Percentiles rank a stretch among this genome's conserved stretches.
Conservation (phyloP, 2,797 vertebrate genomes). For the Oreochromis mossambicus region DNA sequence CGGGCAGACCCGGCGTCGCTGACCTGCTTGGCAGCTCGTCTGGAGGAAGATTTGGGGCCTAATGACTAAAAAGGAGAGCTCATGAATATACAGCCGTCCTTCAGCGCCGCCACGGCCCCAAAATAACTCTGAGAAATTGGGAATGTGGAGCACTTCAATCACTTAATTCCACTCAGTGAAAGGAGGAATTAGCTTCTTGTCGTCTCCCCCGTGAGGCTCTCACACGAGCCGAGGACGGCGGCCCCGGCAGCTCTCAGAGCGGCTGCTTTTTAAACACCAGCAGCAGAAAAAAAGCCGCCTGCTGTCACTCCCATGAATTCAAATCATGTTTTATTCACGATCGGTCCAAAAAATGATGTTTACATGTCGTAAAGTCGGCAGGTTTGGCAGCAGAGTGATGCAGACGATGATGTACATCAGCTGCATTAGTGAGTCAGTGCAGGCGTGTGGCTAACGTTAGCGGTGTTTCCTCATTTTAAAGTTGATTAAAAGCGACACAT, state of each 20-base stretch:
- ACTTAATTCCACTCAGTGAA: conserved; percentile 29
- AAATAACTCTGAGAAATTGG: conserved; percentile 42
- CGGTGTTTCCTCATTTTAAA: not conserved
- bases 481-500: not conserved
- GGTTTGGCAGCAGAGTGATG: not conserved
- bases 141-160: conserved; percentile 53
- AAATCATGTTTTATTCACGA: not conserved
- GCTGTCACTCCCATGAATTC: too few relatives aligned
- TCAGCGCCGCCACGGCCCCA: conserved; percentile 4
- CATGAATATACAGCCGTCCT: conserved; percentile 49
- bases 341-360: not conserved
- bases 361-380: not conserved
- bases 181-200: conserved; percentile 30
- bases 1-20: conserved; percentile 10
- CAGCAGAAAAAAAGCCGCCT: not conserved
- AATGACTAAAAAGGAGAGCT: conserved; percentile 44
- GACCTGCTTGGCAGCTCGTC: conserved; percentile 39
- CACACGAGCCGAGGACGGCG: conserved; percentile 3
- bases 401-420: not conserved
- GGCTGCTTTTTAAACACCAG: not conserved
- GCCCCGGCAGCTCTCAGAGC: not conserved
- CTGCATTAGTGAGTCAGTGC: not conserved
- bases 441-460: not conserved
- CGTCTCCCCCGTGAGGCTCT: conserved; percentile 9
- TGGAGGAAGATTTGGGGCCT: conserved; percentile 31